Evolutionary conservation across 2,888 invertebrate genomes (phyloP), one percentile per base, ranked within the genome.

Genomic region (Octodonta nipae): DNA sequence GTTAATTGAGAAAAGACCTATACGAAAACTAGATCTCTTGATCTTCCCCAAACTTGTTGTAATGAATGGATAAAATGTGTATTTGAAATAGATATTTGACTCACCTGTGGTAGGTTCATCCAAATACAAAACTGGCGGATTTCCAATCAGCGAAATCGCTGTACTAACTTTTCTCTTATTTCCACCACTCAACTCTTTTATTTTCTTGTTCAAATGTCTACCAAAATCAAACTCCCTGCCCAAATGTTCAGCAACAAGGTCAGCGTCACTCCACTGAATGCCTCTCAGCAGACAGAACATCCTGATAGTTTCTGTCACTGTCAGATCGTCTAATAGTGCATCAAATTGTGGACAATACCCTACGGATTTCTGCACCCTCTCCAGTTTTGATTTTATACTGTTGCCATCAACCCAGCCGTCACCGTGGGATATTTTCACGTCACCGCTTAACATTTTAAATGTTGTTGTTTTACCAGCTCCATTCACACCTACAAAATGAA

Each of bases 391-490:
- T 40, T 67, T 60, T 10, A 63, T 46, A 34, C 57, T 58, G n/a
- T 48, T 42, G 2, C 58, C 56, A 13, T 46, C 41, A 7, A 86
- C 70, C 59, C 67, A 80, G 1, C 78, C 82, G 30, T 77, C 70
- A 0, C 86, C 86, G 31, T 66, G 67, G 0, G 78, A 72, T 7
- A 83, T 71, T 3, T 61, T 58, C 49, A 78, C 78, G 52, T 86
- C 87, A 0, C 89, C 88, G 29, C 88, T 88, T 48, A 89, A 64
- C 81, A 88, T 86, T 62, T 83, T 83, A 56, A 92, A 92, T 0
- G 89, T 88, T 1, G 79, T 77, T 0, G 85, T 86, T 60, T 87
- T 88, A 0, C 87, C 87, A 2, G 87, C 86, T 6, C 88, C 87
- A 55, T 88, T 87, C 1, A 85, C 77, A 1, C 87, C n/a, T n/a